These are phyloP conservation scores for Brachylomia viminalis DNA, from an alignment of 2,888 invertebrate genomes.

Conservation along the genomic window DNA sequence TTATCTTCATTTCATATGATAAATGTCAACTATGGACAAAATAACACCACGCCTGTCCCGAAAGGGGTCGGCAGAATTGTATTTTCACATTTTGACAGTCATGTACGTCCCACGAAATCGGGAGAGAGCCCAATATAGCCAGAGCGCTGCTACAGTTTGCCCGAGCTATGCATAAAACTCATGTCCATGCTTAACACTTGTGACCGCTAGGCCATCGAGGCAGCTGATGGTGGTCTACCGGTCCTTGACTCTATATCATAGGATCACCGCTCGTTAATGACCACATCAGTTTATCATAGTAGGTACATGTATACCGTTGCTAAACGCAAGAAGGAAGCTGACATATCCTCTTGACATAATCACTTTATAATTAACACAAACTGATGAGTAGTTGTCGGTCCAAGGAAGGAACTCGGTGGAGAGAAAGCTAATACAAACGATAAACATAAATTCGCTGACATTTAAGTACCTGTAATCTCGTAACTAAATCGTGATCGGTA, in stretches of 20 bases:
- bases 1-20: constrained; percentile 14
- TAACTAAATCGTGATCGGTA: background rate
- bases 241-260: too few relatives aligned
- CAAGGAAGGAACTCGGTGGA: constrained; percentile 43
- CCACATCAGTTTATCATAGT: background rate
- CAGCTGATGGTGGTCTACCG: background rate
- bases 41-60: too few relatives aligned
- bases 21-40: constrained; percentile 3
- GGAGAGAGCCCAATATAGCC: background rate
- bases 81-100: background rate
- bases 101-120: background rate
- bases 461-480: constrained; percentile 15
- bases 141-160: background rate
- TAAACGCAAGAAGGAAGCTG: constrained; percentile 28
- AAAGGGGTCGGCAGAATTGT: background rate
- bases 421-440: constrained; percentile 46
- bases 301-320: background rate
- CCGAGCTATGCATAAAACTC: too few relatives aligned
- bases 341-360: constrained; percentile 30
- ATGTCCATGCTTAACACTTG: background rate
- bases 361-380: constrained; percentile 8
- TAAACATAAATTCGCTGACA: constrained; percentile 39
- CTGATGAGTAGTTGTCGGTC: constrained; percentile 20
- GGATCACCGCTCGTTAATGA: background rate
- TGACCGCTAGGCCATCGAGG: background rate